A percentile compares a stretch with the other conserved stretches of the same genome.
These are phyloP conservation scores for Caenorhabditis doughertyi DNA, from an alignment of 2,888 invertebrate species.

Conservation along the genomic window DNA sequence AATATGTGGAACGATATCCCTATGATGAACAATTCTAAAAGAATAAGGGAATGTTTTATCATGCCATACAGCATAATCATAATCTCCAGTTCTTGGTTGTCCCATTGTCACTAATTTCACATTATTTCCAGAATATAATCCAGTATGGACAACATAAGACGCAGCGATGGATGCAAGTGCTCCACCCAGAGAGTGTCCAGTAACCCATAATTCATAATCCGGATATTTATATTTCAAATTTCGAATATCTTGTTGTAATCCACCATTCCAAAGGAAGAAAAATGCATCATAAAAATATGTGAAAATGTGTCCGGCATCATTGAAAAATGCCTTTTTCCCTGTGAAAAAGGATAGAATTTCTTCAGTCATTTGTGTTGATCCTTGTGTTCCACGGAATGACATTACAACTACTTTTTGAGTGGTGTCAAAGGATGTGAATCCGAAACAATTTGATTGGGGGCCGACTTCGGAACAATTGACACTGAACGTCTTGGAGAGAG, in stretches of 20 bases:
- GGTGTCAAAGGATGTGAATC: slow-evolving; percentile 57
- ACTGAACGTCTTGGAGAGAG: slow-evolving; percentile 38
- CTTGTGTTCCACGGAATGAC: slow-evolving; percentile 69
- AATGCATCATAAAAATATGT: slow-evolving; percentile 71
- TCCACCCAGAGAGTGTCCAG: slow-evolving; percentile 70
- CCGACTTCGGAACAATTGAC: slow-evolving; percentile 56
- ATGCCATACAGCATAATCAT: slow-evolving; percentile 66
- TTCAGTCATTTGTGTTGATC: slow-evolving; percentile 58
- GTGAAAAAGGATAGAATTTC: slow-evolving; percentile 61
- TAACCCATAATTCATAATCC: slow-evolving; percentile 68
- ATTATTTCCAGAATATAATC: slow-evolving; percentile 41
- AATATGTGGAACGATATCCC: slow-evolving; percentile 69
- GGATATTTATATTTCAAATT: slow-evolving; percentile 59
- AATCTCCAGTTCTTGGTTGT: slow-evolving; percentile 73
- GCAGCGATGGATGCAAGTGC: slow-evolving; percentile 72
- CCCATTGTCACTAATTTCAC: slow-evolving; percentile 73
- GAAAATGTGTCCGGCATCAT: slow-evolving; percentile 64
- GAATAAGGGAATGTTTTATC: slow-evolving; percentile 66
- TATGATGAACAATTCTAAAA: slow-evolving; percentile 67
- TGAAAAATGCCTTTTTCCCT: slow-evolving; percentile 54
- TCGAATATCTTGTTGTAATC: slow-evolving; percentile 55
- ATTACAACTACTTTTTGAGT: slow-evolving; percentile 63
- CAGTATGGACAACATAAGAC: slow-evolving; percentile 61
- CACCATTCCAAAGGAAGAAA: slow-evolving; percentile 66
- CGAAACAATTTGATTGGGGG: slow-evolving; percentile 60